phyloP scores from a whole-genome alignment of 2,113 vertebrate species.

The Percopsis transmontana region DNA sequence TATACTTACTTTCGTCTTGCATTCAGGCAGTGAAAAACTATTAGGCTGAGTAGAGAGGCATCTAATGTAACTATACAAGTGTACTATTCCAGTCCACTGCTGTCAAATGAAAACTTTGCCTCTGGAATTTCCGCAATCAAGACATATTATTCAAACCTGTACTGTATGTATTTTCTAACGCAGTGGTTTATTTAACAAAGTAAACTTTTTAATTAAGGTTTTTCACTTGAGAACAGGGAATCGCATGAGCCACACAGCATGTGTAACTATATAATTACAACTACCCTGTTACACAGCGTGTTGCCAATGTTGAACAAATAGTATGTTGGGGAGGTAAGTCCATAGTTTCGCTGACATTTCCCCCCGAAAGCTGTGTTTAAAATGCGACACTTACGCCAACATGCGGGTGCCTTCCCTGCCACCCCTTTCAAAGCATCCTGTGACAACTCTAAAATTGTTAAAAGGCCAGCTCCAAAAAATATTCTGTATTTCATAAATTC shows the following conservation, averaged over 20 bases:
- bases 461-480: too few species aligned
- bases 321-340: slow-evolving; percentile 19
- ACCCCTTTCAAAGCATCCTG: too few species aligned
- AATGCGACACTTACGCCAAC: not conserved
- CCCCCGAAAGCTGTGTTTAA: slow-evolving; percentile 12
- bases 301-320: slow-evolving; percentile 1
- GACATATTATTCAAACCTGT: not conserved
- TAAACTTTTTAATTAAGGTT: not conserved
- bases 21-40: not conserved
- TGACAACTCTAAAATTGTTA: too few species aligned
- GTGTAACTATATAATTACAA: slow-evolving; percentile 23
- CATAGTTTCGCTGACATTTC: slow-evolving; percentile 5
- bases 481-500: too few species aligned
- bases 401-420: too few species aligned
- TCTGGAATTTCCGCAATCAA: not conserved
- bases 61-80: not conserved
- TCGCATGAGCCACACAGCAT: slow-evolving; percentile 21
- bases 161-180: not conserved
- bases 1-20: not conserved
- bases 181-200: too few species aligned
- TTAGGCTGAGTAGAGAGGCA: not conserved
- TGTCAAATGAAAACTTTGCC: not conserved
- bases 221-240: slow-evolving; percentile 13
- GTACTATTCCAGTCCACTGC: not conserved
- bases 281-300: slow-evolving; percentile 9